Evolutionary conservation across 2,113 vertebrate species (phyloP).

Genomic region (Neodon shergylaensis): DNA sequence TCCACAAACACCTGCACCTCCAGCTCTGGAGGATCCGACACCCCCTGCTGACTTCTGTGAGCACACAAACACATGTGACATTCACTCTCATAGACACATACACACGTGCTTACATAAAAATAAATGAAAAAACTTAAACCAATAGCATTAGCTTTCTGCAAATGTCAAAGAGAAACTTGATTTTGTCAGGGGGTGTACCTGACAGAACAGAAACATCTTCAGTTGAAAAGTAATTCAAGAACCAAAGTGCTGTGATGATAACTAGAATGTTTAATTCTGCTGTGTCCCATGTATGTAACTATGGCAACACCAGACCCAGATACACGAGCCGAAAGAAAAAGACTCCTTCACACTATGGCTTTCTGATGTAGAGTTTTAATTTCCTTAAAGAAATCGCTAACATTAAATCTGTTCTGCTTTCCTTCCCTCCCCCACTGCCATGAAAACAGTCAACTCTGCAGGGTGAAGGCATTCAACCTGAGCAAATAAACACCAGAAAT

Average conservation of each 20-base stretch:
- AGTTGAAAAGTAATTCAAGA: not conserved
- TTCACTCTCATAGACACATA: not conserved
- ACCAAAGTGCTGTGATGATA: constrained; percentile 25
- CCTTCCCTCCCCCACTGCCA: not conserved
- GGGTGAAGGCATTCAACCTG: not conserved
- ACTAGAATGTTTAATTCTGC: constrained; percentile 44
- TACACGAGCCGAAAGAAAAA: constrained; percentile 12
- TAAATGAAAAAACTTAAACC: not conserved
- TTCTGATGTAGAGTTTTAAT: constrained; percentile 51
- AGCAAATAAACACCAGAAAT: constrained; percentile 15
- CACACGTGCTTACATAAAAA: not conserved
- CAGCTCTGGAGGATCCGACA: not conserved
- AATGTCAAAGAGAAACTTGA: not conserved
- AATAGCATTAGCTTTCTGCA: not conserved
- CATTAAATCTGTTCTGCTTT: not conserved
- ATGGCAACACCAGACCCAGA: constrained; percentile 65
- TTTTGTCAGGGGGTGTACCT: not conserved
- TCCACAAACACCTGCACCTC: not conserved
- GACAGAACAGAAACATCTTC: not conserved
- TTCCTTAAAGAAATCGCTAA: constrained; percentile 66
- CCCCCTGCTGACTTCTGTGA: too few relatives aligned
- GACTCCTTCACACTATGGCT: not conserved
- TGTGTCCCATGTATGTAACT: not conserved
- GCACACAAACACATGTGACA: not conserved
- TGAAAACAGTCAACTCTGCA: constrained; percentile 50